Base-by-base conservation (phyloP, 2,113 vertebrate genomes). In the Hemiprocne comata region DNA sequence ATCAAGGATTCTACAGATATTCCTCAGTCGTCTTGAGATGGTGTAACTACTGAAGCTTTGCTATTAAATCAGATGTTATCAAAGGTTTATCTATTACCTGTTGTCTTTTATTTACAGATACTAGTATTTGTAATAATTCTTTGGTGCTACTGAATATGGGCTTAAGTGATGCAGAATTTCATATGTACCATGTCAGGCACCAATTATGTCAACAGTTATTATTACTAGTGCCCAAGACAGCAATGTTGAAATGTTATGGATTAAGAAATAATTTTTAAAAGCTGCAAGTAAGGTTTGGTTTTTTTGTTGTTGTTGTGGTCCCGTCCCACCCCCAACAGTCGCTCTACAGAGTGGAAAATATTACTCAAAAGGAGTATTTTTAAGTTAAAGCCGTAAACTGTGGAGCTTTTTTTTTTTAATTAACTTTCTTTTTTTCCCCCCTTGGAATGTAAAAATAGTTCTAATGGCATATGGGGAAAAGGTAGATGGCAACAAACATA, bases 151-250 rank as follows among this genome's bases (percentile, higher is more conserved):
- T n/a, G 29, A 86, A 42, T 81, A 46, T 53, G 79, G 82, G 40
- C 50, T 76, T 69, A 65, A 80, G 58, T 76, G 76, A 74, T 60
- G 61, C 88, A 67, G 73, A 89, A 76, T 67, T 89, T 81, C 70
- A 46, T 31, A 33, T 65, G 75, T 38, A 72, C 66, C 33, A 5
- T 72, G 53, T 89, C 82, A 90, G 75, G 93, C 92, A 93, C 88
- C 69, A 84, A 24, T 60, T 34, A 90, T 79, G 87, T 89, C 93
- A 94, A 80, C 90, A 85, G 69, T 85, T 93, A 53, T 16, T 78
- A 62, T 72, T 91, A 85, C 66, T 61, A 88, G 82, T 89, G 81
- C 95, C 97, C 96, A 97, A 94, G 40, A 87, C 67, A 94, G 74
- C 73, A 79, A 55, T 95, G 90, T 87, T 87, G 85, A 97, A 93